Percentiles rank a stretch among this genome's conserved stretches.
Conservation (phyloP, 1,140 invertebrate species). For the Heliconius congener region DNA sequence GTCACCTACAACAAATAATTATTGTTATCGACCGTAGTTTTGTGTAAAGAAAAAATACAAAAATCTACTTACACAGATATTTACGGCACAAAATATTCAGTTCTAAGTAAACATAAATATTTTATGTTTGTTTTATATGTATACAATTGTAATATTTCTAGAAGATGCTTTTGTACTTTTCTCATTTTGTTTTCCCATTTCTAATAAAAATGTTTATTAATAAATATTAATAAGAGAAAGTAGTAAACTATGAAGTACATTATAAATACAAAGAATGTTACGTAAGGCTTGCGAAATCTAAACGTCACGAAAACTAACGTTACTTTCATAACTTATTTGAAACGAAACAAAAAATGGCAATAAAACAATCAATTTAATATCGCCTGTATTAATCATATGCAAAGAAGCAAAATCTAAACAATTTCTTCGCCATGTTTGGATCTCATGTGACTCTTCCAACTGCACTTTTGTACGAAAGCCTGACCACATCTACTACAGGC, state of each 20-base stretch:
- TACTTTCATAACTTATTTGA: neutral
- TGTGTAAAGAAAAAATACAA: neutral
- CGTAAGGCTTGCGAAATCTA: neutral
- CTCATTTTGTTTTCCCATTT: no score
- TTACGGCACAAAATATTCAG: neutral
- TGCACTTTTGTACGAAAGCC: conserved; percentile 71
- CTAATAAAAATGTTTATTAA: no score
- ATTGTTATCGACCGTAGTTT: conserved; percentile 2
- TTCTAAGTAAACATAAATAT: no score
- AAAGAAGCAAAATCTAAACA: neutral
- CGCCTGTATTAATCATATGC: neutral
- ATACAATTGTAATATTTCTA: no score
- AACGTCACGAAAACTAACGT: neutral
- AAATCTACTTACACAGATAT: conserved; percentile 8
- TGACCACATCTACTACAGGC: conserved; percentile 52
- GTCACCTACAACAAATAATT: conserved; percentile 42
- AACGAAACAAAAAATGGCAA: neutral
- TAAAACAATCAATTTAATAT: neutral
- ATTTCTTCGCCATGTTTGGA: conserved; percentile 57
- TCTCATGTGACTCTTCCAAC: conserved; percentile 65
- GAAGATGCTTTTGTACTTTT: no score
- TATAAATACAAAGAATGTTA: neutral
- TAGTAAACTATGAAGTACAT: neutral
- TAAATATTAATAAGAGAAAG: no score
- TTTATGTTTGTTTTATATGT: no score